Evolutionary conservation across 2,888 invertebrate genomes (phyloP).

Genomic region (Eristalis intricaria): DNA sequence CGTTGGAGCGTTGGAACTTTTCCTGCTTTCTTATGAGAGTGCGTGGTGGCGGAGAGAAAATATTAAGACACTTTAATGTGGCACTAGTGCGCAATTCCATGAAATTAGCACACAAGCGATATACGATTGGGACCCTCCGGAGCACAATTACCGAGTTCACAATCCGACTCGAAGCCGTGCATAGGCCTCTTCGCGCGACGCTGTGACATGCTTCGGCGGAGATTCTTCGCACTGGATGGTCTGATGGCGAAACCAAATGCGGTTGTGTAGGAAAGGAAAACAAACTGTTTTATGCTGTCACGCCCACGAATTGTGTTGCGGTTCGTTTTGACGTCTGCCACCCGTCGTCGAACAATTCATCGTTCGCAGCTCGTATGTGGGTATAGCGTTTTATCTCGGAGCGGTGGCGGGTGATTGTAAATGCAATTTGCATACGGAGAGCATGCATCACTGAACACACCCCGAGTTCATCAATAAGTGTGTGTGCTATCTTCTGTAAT

Average conservation of each 20-base stretch:
- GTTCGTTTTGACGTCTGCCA: slow-evolving; percentile 65
- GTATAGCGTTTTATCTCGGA: slow-evolving; percentile 26
- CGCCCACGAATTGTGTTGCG: slow-evolving; percentile 71
- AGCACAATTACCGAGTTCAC: slow-evolving; percentile 67
- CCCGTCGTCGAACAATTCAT: slow-evolving; percentile 1
- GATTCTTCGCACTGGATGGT: slow-evolving; percentile 25
- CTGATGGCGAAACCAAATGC: slow-evolving; percentile 53
- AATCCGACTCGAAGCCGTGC: slow-evolving; percentile 54
- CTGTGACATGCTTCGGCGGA: slow-evolving; percentile 61
- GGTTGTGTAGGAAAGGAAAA: slow-evolving; percentile 13
- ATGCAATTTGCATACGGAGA: slow-evolving; percentile 62
- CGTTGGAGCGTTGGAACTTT: slow-evolving; percentile 12
- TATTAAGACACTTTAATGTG: slow-evolving; percentile 68
- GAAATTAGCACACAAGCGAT: slow-evolving; percentile 60
- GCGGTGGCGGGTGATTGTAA: slow-evolving; percentile 29
- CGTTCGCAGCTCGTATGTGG: slow-evolving; percentile 17
- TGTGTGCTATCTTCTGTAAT: slow-evolving; percentile 64
- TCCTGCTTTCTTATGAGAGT: slow-evolving; percentile 21
- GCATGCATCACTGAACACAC: slow-evolving; percentile 68
- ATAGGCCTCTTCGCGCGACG: slow-evolving; percentile 9
- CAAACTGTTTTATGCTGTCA: slow-evolving; percentile 68
- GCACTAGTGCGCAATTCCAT: slow-evolving; percentile 67
- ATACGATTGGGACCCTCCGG: slow-evolving; percentile 56
- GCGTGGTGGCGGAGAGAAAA: slow-evolving; percentile 47
- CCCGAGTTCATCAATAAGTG: slow-evolving; percentile 61